Evolutionary conservation across 2,888 invertebrate species (phyloP).

Genomic region (Xanthorhoe spadicearia): DNA sequence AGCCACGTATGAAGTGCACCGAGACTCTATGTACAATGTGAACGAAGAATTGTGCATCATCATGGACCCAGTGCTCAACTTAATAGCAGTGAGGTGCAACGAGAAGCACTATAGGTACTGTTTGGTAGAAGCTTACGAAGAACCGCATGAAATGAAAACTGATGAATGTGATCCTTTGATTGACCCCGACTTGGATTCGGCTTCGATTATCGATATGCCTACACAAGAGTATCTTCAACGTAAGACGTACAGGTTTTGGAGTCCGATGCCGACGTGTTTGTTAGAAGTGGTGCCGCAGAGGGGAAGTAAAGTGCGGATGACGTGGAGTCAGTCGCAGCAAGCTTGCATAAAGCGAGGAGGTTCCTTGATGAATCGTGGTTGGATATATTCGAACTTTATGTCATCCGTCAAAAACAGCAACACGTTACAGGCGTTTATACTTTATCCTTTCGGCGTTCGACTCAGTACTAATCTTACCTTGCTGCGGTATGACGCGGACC

Average conservation of each 20-base stretch:
- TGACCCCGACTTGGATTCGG: conserved; percentile 1
- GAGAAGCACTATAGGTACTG: conserved; percentile 72
- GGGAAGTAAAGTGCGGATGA: conserved; percentile 62
- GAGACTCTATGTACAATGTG: conserved; percentile 50
- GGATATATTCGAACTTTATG: conserved; percentile 71
- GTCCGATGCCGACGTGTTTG: conserved; percentile 70
- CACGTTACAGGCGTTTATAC: conserved; percentile 51
- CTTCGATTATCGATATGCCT: not conserved
- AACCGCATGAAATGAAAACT: conserved; percentile 30
- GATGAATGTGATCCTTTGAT: conserved; percentile 59
- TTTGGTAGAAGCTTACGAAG: conserved; percentile 65
- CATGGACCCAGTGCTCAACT: conserved; percentile 61
- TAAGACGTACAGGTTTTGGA: conserved; percentile 56
- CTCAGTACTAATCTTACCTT: conserved; percentile 13
- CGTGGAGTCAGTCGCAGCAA: conserved; percentile 64
- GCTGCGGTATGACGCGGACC: conserved; percentile 23
- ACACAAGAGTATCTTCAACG: not conserved
- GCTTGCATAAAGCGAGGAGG: conserved; percentile 54
- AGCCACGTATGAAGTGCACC: conserved; percentile 57
- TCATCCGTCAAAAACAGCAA: not conserved
- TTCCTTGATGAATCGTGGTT: conserved; percentile 69
- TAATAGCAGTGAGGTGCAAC: conserved; percentile 66
- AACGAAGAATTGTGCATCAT: conserved; percentile 69
- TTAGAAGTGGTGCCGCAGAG: conserved; percentile 44
- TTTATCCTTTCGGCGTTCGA: conserved; percentile 40